These are phyloP conservation scores for Heliconius melpomene DNA, from an alignment of 1,140 invertebrate species.

Conservation along the genomic window DNA sequence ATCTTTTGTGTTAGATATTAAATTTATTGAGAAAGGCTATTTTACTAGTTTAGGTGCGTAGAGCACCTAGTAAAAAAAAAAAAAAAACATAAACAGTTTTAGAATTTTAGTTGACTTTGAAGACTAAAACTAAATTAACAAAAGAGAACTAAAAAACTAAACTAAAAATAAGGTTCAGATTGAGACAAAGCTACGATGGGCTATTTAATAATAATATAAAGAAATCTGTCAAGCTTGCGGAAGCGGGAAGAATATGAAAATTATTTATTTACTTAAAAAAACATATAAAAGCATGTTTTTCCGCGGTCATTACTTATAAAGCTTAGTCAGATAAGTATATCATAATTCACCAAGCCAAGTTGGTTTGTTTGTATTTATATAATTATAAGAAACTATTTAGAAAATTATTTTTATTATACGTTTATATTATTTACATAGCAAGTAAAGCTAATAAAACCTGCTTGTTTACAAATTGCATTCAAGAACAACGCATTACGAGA, in stretches of 20 bases:
- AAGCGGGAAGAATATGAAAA: neutral
- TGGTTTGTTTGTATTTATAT: neutral
- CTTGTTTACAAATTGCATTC: conserved; percentile 8
- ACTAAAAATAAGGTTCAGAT: too few relatives aligned
- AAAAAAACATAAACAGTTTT: too few relatives aligned
- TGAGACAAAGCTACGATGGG: too few relatives aligned
- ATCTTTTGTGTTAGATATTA: too few relatives aligned
- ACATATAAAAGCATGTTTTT: neutral
- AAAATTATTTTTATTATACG: too few relatives aligned
- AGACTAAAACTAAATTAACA: too few relatives aligned
- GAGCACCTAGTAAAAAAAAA: too few relatives aligned
- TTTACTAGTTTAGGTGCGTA: too few relatives aligned
- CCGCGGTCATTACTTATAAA: conserved; percentile 7
- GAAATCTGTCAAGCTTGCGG: neutral
- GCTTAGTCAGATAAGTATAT: neutral
- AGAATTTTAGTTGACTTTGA: too few relatives aligned
- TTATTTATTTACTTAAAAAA: conserved; percentile 9
- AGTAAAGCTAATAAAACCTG: neutral
- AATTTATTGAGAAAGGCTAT: too few relatives aligned
- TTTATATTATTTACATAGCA: too few relatives aligned
- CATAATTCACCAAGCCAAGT: neutral
- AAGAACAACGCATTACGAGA: neutral
- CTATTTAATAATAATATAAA: neutral
- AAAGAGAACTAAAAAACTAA: too few relatives aligned
- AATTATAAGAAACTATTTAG: neutral